Conservation (phyloP, 2,797 vertebrate species). For the Crypturellus tataupa region DNA sequence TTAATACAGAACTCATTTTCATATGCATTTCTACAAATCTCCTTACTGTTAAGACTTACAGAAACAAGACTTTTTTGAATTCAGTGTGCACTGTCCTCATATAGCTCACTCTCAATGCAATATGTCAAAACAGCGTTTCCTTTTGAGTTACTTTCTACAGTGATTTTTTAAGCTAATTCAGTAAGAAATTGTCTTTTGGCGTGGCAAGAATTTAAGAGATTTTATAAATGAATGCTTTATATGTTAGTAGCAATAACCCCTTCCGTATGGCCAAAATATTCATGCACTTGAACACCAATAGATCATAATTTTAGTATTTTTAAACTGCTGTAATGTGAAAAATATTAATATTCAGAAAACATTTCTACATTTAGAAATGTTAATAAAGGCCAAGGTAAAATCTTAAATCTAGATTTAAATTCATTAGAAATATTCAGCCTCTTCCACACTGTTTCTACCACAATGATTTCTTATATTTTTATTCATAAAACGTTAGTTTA, state of each 20-base stretch:
- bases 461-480: not conserved
- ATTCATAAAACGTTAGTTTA: not conserved
- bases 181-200: not conserved
- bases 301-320: not conserved
- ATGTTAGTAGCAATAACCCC: not conserved
- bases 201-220: not conserved
- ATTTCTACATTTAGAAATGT: not conserved
- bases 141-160: not conserved
- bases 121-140: not conserved
- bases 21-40: not conserved
- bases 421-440: not conserved
- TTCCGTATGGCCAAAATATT: not conserved
- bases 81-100: not conserved
- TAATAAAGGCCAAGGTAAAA: not conserved
- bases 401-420: not conserved
- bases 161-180: not conserved
- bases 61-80: not conserved
- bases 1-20: not conserved
- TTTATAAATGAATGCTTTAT: not conserved
- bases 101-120: not conserved
- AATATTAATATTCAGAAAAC: not conserved
- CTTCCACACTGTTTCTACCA: not conserved
- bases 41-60: not conserved
- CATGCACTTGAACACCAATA: not conserved
- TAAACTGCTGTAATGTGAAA: not conserved